phyloP scores from a whole-genome alignment of 2,888 invertebrate genomes.

The Euspilapteryx auroguttella region DNA sequence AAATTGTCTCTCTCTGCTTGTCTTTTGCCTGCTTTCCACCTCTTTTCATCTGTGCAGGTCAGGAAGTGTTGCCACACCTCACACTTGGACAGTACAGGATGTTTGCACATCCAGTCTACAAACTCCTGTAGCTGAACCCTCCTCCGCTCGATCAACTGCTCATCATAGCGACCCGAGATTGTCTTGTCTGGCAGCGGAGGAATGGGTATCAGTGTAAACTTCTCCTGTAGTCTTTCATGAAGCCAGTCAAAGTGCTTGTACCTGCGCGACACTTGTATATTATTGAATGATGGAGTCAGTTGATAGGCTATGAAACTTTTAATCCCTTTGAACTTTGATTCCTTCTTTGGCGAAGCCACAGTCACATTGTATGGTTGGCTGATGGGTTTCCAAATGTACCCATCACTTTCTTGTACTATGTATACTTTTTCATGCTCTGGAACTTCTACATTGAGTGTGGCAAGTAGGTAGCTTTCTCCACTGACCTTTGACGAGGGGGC shows the following conservation, averaged over 20 bases:
- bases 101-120: constrained; percentile 94
- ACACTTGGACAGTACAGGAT: constrained; percentile 89
- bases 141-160: constrained; percentile 94
- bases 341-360: constrained; percentile 95
- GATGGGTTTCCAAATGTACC: constrained; percentile 77
- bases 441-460: constrained; percentile 69
- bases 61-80: constrained; percentile 97
- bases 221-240: constrained; percentile 89
- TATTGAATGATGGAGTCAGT: constrained; percentile 91
- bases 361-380: constrained; percentile 78
- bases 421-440: constrained; percentile 72
- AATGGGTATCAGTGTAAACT: constrained; percentile 92
- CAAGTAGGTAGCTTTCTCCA: constrained; percentile 86
- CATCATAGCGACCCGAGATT: constrained; percentile 95
- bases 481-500: constrained; percentile 90
- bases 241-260: constrained; percentile 99
- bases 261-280: constrained; percentile 89
- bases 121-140: constrained; percentile 94
- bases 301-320: constrained; percentile 98
- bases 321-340: constrained; percentile 94
- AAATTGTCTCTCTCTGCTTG: constrained; percentile 93
- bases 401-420: constrained; percentile 73
- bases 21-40: constrained; percentile 96
- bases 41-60: constrained; percentile 95
- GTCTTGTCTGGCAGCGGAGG: constrained; percentile 98